phyloP scores from a whole-genome alignment of 2,888 invertebrate genomes.

The Coleophora flavipennella region DNA sequence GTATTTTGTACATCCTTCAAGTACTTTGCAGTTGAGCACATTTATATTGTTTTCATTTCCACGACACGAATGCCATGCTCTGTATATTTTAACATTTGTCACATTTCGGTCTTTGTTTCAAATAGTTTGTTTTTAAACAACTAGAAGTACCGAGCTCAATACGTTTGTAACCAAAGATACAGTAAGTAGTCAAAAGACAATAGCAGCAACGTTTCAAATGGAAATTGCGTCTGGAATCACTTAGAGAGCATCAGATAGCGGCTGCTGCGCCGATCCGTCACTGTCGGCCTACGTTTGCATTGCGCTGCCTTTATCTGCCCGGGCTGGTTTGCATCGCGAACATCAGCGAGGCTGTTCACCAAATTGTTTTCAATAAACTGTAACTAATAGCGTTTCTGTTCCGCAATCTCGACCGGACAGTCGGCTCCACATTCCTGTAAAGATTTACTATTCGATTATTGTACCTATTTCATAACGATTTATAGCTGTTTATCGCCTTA shows the following conservation, averaged over 20 bases:
- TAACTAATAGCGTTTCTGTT: conserved; percentile 54
- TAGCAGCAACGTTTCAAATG: conserved; percentile 60
- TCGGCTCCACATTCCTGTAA: conserved; percentile 27
- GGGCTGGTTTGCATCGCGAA: conserved; percentile 61
- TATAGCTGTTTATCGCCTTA: conserved; percentile 56
- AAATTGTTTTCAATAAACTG: conserved; percentile 69
- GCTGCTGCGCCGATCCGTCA: conserved; percentile 67
- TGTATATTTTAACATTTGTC: too few relatives aligned
- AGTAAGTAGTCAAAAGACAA: conserved; percentile 42
- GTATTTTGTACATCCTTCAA: too few relatives aligned
- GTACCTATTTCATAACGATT: conserved; percentile 45
- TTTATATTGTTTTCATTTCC: too few relatives aligned
- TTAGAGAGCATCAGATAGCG: conserved; percentile 69
- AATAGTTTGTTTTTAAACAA: too few relatives aligned
- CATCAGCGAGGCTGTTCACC: conserved; percentile 64
- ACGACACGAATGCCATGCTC: too few relatives aligned
- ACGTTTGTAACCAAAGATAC: too few relatives aligned
- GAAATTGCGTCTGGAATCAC: conserved; percentile 66
- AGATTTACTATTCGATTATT: conserved; percentile 53
- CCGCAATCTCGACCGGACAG: conserved; percentile 4
- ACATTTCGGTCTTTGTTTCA: too few relatives aligned
- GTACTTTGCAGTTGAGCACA: too few relatives aligned
- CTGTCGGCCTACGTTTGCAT: conserved; percentile 67
- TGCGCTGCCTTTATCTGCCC: conserved; percentile 66
- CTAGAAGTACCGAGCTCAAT: too few relatives aligned